Evolutionary conservation across 2,113 vertebrate genomes (phyloP).

Genomic region (Leptodactylus fuscus): DNA sequence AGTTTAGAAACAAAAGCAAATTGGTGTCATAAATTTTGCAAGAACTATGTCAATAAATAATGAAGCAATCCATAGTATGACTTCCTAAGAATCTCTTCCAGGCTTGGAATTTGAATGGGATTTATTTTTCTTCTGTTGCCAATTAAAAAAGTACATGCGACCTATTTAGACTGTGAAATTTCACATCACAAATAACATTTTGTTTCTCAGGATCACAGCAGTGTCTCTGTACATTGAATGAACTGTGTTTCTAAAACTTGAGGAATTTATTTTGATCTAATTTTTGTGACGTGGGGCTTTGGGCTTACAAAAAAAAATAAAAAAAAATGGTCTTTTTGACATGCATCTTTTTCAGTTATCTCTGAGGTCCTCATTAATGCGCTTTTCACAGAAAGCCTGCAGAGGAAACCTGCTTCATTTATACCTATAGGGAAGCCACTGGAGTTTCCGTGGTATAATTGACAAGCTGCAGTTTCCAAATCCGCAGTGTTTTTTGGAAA

Average conservation of each 20-base stretch:
- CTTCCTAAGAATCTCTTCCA: constrained; percentile 12
- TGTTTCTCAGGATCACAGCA: neutral
- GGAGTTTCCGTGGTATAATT: no score
- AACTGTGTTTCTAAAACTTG: no score
- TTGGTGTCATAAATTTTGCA: constrained; percentile 2
- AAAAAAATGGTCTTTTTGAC: no score
- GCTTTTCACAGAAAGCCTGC: no score
- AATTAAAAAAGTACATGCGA: constrained; percentile 24
- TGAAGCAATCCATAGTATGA: neutral
- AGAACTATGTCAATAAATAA: constrained; percentile 12
- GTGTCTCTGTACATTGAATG: neutral
- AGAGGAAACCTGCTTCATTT: no score
- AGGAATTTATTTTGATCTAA: neutral
- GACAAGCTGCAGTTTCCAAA: no score
- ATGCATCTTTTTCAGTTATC: no score
- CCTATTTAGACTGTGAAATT: constrained; percentile 7
- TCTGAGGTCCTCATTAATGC: no score
- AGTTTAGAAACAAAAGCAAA: neutral
- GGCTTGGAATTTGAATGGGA: neutral
- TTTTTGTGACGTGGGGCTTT: no score
- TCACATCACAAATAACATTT: neutral
- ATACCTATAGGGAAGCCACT: no score
- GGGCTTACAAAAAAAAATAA: no score
- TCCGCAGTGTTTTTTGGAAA: no score
- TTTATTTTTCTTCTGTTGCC: constrained; percentile 7